Percentiles rank a stretch among this genome's conserved stretches.
These are phyloP conservation scores for Tiliacea aurago DNA, from an alignment of 2,888 invertebrate genomes.

Conservation along the genomic window DNA sequence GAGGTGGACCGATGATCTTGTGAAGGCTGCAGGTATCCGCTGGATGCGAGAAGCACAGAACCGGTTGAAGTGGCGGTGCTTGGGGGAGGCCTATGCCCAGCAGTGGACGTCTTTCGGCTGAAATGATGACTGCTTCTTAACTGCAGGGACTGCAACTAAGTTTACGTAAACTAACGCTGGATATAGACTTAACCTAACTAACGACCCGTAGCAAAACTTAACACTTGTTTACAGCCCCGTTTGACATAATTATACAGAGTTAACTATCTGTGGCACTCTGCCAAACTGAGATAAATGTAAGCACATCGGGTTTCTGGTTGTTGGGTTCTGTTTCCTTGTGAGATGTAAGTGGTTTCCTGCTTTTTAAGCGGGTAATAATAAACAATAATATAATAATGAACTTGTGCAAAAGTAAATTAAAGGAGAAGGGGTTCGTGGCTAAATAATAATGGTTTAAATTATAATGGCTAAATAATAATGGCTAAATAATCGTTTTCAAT, in stretches of 20 bases:
- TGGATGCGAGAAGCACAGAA: no score
- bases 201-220: constrained; percentile 2
- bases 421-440: no score
- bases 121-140: not conserved
- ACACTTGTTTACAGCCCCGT: constrained; percentile 35
- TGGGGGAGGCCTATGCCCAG: no score
- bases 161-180: not conserved
- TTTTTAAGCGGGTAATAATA: not conserved
- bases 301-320: constrained; percentile 31
- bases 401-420: not conserved
- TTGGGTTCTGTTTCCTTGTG: constrained; percentile 24
- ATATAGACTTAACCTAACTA: not conserved
- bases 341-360: constrained; percentile 15
- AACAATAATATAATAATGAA: no score
- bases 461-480: no score
- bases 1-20: no score
- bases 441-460: no score
- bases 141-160: no score
- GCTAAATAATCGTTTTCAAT: no score
- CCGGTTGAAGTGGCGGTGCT: no score
- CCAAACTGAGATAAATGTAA: constrained; percentile 41
- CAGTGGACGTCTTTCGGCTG: no score
- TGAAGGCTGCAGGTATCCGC: no score
- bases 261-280: constrained; percentile 21
- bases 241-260: constrained; percentile 40